Conservation (phyloP, 1,140 invertebrate genomes). For the Zaprionus tsacasi region DNA sequence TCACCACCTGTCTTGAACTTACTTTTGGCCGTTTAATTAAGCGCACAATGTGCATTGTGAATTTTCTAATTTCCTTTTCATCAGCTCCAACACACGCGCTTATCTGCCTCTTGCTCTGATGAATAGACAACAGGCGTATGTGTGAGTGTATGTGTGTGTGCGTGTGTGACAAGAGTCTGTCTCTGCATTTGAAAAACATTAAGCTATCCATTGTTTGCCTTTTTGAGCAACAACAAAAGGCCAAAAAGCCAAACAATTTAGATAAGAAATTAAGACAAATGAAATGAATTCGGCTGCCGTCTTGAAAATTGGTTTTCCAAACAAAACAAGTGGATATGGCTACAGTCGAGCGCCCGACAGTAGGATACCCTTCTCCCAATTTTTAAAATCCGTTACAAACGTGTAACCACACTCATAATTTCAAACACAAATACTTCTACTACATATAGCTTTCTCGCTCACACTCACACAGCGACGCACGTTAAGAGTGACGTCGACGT, state of each 20-base stretch:
- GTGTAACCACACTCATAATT: too few species aligned
- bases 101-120: slow-evolving; percentile 47
- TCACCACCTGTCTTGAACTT: slow-evolving; percentile 17
- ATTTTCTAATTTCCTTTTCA: slow-evolving; percentile 74
- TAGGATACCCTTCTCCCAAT: too few species aligned
- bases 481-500: too few species aligned
- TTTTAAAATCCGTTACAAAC: too few species aligned
- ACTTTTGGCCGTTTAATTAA: slow-evolving; percentile 62
- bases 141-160: neutral
- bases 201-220: slow-evolving; percentile 70
- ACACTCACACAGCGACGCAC: too few species aligned
- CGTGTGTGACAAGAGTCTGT: slow-evolving; percentile 43
- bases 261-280: slow-evolving; percentile 67
- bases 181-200: slow-evolving; percentile 71
- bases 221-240: slow-evolving; percentile 76
- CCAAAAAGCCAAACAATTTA: slow-evolving; percentile 70
- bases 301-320: slow-evolving; percentile 22
- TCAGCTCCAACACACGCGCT: slow-evolving; percentile 43
- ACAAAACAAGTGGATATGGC: too few species aligned
- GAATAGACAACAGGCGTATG: slow-evolving; percentile 36
- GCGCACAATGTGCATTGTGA: slow-evolving; percentile 61
- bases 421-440: too few species aligned
- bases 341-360: too few species aligned
- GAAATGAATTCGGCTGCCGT: slow-evolving; percentile 58
- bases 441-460: too few species aligned